Percentiles rank a stretch among this genome's conserved stretches.
Conservation (phyloP, 1,140 invertebrate species). For the Neuroterus valhalla region DNA sequence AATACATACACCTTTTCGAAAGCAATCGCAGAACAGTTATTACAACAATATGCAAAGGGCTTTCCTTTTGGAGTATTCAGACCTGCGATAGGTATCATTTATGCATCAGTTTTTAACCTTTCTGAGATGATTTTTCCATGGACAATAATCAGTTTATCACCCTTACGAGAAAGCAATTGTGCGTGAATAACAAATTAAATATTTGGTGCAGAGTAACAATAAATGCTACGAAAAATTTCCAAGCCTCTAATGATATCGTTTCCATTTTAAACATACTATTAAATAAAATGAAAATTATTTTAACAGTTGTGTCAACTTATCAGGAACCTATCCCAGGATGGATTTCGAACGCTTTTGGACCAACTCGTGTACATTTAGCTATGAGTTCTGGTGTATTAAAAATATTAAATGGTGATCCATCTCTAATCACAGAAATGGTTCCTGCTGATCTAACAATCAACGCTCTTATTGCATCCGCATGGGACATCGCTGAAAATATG, state of each 20-base stretch:
- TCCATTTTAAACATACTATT: too few relatives aligned
- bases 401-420: constrained; percentile 74
- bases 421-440: constrained; percentile 80
- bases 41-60: constrained; percentile 74
- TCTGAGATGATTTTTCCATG: too few relatives aligned
- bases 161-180: too few relatives aligned
- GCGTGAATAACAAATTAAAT: neutral
- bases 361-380: constrained; percentile 78
- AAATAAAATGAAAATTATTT: neutral
- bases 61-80: constrained; percentile 78
- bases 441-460: constrained; percentile 85
- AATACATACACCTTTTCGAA: constrained; percentile 81
- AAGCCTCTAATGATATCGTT: too few relatives aligned
- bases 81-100: constrained; percentile 77
- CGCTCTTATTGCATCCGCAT: constrained; percentile 80
- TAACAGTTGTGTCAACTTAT: constrained; percentile 65
- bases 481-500: constrained; percentile 77
- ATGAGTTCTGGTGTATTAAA: constrained; percentile 80
- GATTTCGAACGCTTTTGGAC: constrained; percentile 87
- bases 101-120: too few relatives aligned
- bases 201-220: neutral
- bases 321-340: constrained; percentile 77
- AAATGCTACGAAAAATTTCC: neutral
- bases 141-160: neutral
- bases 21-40: constrained; percentile 78